A percentile compares a stretch with the other conserved stretches of the same genome.
Conservation (phyloP, 2,113 vertebrate species). For the Dascyllus trimaculatus region DNA sequence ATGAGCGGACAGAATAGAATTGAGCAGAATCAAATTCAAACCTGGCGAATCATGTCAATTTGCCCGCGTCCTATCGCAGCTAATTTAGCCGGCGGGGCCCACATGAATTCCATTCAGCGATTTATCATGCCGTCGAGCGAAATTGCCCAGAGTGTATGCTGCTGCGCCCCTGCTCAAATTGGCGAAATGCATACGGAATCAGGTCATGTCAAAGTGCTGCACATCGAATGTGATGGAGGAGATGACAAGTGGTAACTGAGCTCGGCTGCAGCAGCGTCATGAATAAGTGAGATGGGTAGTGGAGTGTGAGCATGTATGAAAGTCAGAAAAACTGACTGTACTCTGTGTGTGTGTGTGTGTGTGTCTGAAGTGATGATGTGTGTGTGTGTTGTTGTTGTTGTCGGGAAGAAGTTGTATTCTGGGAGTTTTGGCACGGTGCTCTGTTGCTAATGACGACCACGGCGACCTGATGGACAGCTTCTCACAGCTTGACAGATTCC, state of each 20-base stretch:
- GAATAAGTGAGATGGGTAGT: conserved; percentile 53
- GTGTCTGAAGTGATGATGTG: background rate
- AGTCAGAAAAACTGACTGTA: background rate
- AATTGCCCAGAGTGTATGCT: conserved; percentile 58
- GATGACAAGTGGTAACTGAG: conserved; percentile 51
- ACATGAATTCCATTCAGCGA: conserved; percentile 38
- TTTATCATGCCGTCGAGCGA: conserved; percentile 49
- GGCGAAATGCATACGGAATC: conserved; percentile 59
- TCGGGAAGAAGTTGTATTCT: background rate
- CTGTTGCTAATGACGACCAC: conserved; percentile 57
- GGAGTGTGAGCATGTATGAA: conserved; percentile 1
- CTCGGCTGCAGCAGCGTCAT: conserved; percentile 43
- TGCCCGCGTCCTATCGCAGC: conserved; percentile 40
- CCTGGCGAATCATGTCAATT: conserved; percentile 58
- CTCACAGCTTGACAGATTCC: conserved; percentile 49
- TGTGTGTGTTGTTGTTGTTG: background rate
- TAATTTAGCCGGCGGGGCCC: conserved; percentile 33
- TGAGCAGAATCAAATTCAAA: conserved; percentile 55
- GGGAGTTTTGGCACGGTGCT: conserved; percentile 5
- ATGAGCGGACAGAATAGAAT: background rate
- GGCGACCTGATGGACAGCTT: conserved; percentile 64
- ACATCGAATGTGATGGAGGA: conserved; percentile 43
- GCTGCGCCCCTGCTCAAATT: conserved; percentile 24
- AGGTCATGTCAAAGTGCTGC: conserved; percentile 49
- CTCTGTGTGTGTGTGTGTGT: background rate